Evolutionary conservation across 1,140 invertebrate species (phyloP).

Genomic region (Physella acuta): DNA sequence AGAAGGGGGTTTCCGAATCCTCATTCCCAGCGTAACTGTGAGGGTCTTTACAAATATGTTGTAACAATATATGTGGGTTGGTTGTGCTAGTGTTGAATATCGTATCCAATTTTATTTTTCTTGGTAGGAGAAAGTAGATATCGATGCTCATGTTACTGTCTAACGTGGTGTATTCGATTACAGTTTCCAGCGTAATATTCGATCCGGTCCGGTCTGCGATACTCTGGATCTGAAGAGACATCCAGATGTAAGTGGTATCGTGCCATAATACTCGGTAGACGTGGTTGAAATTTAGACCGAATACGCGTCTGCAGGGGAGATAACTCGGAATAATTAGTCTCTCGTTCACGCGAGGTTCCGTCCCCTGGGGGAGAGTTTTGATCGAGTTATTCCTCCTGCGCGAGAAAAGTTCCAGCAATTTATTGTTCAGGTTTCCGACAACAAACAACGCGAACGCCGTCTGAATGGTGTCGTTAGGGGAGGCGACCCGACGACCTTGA

Average conservation of each 20-base stretch:
- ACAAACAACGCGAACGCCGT: neutral
- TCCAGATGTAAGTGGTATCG: neutral
- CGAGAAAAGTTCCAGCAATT: neutral
- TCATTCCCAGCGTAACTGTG: too few species aligned
- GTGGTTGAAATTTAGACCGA: neutral
- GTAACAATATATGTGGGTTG: neutral
- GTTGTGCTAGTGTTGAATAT: too few species aligned
- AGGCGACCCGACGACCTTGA: neutral
- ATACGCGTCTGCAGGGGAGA: neutral
- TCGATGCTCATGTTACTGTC: neutral
- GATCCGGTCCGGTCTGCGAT: neutral
- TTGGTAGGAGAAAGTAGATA: neutral
- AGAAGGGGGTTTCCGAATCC: neutral
- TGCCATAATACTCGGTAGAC: conserved; percentile 3
- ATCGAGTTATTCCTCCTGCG: neutral
- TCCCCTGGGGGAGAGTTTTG: neutral
- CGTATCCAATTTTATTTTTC: too few species aligned
- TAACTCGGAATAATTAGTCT: too few species aligned
- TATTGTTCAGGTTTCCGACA: conserved; percentile 7
- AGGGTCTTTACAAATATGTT: neutral
- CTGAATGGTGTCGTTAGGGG: conserved; percentile 15
- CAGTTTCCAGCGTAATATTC: neutral
- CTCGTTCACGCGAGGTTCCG: too few species aligned
- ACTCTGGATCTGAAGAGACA: neutral
- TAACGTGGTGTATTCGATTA: neutral